These are phyloP conservation scores for Drosophila yakuba DNA, from an alignment of 1,140 invertebrate genomes.

Conservation along the genomic window DNA sequence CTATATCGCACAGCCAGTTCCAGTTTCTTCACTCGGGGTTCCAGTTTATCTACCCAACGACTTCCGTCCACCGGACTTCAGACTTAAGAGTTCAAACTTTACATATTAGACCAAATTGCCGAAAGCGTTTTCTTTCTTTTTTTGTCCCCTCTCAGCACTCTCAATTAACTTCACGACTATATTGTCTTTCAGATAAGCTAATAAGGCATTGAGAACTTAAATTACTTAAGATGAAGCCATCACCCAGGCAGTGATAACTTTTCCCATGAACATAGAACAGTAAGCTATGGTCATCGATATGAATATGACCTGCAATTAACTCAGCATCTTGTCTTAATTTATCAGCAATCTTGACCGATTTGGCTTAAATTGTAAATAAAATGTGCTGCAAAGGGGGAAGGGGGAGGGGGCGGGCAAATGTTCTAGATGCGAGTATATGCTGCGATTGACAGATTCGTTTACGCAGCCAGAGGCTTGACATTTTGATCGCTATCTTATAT, in stretches of 20 bases:
- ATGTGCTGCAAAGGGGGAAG: background rate
- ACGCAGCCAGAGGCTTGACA: conserved; percentile 1
- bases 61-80: conserved; percentile 20
- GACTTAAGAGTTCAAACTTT: conserved; percentile 36
- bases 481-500: conserved; percentile 4
- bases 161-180: conserved; percentile 15
- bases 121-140: conserved; percentile 18
- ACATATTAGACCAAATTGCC: conserved; percentile 50
- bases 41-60: conserved; percentile 12
- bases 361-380: background rate
- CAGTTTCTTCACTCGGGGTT: conserved; percentile 34
- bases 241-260: background rate
- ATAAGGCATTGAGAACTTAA: conserved; percentile 8
- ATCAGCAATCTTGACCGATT: background rate
- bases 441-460: conserved; percentile 1
- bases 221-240: conserved; percentile 1
- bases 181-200: conserved; percentile 18
- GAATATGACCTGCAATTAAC: background rate
- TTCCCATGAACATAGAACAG: too few species aligned
- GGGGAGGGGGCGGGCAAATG: background rate
- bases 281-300: too few species aligned
- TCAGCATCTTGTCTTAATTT: background rate
- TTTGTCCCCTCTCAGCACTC: background rate
- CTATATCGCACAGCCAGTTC: conserved; percentile 66
- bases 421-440: background rate